These are phyloP conservation scores for Catajapyx aquilonaris DNA, from an alignment of 1,140 invertebrate species.

Conservation along the genomic window DNA sequence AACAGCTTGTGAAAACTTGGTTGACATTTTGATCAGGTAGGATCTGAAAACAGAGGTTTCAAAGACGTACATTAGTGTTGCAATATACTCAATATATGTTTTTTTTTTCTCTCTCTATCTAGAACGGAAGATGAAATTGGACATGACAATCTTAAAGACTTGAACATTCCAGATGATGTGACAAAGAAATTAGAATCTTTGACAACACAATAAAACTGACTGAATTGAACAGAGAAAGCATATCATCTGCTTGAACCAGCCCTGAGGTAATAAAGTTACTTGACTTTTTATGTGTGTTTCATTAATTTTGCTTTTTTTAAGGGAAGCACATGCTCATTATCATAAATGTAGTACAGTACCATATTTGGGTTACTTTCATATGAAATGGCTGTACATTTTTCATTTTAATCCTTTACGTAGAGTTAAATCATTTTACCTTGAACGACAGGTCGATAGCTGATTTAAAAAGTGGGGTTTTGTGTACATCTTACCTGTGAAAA, in stretches of 20 bases:
- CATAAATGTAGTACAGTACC: not conserved
- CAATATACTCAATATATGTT: not conserved
- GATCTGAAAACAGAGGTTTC: not conserved
- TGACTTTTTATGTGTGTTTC: not conserved
- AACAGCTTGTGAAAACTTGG: slow-evolving; percentile 60
- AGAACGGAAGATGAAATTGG: not conserved
- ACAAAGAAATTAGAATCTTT: not conserved
- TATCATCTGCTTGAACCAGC: not conserved
- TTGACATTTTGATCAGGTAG: slow-evolving; percentile 67
- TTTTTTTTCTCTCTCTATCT: not conserved
- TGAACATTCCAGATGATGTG: not conserved
- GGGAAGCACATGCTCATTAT: not conserved
- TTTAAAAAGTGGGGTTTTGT: too few species aligned
- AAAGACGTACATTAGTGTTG: not conserved
- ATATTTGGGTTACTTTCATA: too few species aligned
- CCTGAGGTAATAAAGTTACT: not conserved
- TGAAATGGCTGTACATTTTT: too few species aligned
- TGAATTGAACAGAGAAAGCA: not conserved
- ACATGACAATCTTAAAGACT: not conserved
- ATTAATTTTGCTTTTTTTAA: too few species aligned
- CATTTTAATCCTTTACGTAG: too few species aligned
- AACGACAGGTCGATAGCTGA: too few species aligned
- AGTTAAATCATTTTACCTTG: too few species aligned
- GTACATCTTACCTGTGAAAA: too few species aligned
- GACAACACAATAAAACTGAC: not conserved